A percentile compares a stretch with the other conserved stretches of the same genome.
Conservation (phyloP, 35 echinoderm and acorn worm species). For the Stichopus chloronotus region DNA sequence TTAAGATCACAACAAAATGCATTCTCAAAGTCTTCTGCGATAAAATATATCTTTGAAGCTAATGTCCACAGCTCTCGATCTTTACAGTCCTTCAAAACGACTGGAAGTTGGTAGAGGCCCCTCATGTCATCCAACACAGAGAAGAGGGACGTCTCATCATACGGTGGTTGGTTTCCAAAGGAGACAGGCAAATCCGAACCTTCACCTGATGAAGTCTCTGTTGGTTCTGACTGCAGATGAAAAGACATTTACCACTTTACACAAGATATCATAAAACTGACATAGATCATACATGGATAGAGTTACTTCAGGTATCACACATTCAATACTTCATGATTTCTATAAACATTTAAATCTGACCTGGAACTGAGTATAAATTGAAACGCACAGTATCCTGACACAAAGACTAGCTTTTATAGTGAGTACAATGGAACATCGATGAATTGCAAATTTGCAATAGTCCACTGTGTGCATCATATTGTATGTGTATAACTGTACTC, state of each 20-base stretch:
- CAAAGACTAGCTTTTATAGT: no score
- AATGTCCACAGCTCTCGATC: constrained; percentile 27
- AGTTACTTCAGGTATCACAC: not conserved
- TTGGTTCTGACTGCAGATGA: not conserved
- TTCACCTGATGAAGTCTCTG: not conserved
- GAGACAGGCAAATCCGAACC: not conserved
- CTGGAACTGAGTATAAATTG: not conserved
- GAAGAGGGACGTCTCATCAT: constrained; percentile 39
- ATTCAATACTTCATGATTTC: not conserved
- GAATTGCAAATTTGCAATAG: no score
- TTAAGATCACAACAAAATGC: not conserved
- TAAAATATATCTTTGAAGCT: constrained; percentile 33
- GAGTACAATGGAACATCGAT: no score
- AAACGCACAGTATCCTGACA: not conserved
- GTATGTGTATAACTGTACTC: no score
- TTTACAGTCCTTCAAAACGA: constrained; percentile 51
- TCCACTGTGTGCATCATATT: no score
- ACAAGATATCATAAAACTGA: not conserved
- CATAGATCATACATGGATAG: not conserved
- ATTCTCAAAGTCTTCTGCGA: constrained; percentile 24
- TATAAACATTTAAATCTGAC: not conserved
- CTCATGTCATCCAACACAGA: constrained; percentile 51
- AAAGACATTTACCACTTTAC: not conserved
- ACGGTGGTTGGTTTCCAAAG: constrained; percentile 20
- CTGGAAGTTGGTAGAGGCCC: constrained; percentile 46